phyloP scores from a whole-genome alignment of 2,888 invertebrate genomes.

The Lasius fuliginosus region DNA sequence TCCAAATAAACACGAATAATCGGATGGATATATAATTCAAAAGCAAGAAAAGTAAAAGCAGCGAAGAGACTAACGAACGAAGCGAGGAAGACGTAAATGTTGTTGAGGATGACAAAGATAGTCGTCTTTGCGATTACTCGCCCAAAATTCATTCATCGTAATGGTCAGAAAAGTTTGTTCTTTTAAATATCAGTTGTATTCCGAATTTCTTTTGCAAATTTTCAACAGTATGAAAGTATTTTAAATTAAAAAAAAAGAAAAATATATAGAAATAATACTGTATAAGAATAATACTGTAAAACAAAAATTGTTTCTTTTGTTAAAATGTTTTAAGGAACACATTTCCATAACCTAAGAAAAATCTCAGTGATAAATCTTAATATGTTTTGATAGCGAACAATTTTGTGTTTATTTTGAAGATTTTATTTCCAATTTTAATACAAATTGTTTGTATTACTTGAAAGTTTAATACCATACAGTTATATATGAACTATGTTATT shows the following conservation, averaged over 20 bases:
- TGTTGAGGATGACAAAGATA: neutral
- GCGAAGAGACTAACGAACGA: neutral
- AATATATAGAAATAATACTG: too few species aligned
- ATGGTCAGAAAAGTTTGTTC: neutral
- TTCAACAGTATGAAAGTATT: too few species aligned
- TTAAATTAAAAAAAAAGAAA: too few species aligned
- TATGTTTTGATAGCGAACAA: neutral
- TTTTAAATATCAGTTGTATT: neutral
- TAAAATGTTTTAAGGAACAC: too few species aligned
- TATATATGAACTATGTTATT: too few species aligned
- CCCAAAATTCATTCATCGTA: neutral
- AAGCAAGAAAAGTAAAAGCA: slow-evolving; percentile 15
- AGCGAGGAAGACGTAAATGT: neutral
- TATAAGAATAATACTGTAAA: too few species aligned
- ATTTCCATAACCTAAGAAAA: too few species aligned
- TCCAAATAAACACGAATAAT: too few species aligned
- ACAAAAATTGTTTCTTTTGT: too few species aligned
- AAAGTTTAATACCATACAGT: neutral
- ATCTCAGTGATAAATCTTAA: neutral
- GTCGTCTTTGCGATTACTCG: neutral
- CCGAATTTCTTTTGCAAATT: too few species aligned
- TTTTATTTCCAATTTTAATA: neutral
- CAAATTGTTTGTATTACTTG: neutral
- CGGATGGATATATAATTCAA: neutral
- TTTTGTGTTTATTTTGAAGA: neutral